Conservation (phyloP, 2,797 vertebrate genomes). For the Meriones psammophilus region DNA sequence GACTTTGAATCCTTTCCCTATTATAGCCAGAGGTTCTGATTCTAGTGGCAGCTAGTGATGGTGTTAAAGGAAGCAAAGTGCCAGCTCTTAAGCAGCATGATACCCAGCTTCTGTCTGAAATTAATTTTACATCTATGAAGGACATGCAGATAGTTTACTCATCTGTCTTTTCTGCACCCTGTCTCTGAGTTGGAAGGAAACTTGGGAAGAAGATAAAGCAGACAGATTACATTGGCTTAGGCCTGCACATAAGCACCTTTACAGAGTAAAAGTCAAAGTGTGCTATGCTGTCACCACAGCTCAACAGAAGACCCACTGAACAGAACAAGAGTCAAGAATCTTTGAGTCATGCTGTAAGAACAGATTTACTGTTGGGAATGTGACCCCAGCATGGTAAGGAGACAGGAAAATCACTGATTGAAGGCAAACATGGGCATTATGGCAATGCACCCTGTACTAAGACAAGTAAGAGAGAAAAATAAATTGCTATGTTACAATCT, state of each 20-base stretch:
- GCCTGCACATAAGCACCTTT: slow-evolving; percentile 6
- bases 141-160: not conserved
- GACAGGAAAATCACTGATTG: not conserved
- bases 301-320: not conserved
- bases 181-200: not conserved
- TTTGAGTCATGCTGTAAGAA: not conserved
- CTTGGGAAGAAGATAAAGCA: not conserved
- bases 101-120: not conserved
- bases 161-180: not conserved
- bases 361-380: not conserved
- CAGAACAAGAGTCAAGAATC: not conserved
- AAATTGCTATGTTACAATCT: not conserved
- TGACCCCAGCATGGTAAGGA: not conserved
- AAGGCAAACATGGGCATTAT: not conserved
- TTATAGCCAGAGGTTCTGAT: not conserved
- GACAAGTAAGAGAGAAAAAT: not conserved
- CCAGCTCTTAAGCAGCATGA: not conserved
- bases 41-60: not conserved
- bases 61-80: not conserved
- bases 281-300: not conserved
- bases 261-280: not conserved
- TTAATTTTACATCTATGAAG: not conserved
- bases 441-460: not conserved
- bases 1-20: not conserved
- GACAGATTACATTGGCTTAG: not conserved